Base-by-base conservation (phyloP, 2,113 vertebrate species). In the Microcebus ravelobensis region DNA sequence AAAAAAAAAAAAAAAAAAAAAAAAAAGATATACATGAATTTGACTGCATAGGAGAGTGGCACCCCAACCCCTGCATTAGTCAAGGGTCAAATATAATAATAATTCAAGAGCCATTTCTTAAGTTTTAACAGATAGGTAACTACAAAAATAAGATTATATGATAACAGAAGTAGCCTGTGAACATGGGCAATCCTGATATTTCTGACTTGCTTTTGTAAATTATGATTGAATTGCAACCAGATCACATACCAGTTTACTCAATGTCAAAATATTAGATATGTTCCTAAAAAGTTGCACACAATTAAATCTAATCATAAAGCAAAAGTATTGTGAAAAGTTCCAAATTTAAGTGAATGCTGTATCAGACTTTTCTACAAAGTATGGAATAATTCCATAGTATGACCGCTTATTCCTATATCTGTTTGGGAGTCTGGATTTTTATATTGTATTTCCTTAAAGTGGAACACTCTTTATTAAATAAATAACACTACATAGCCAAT, bases 371-470 rank as follows among this genome's bases (percentile, higher is more conserved):
- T 71, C 57, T 81, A 48, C 71, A 90, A 85, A 81, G 6, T 67
- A 74, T 42, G 74, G 29, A 92, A 55, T 52, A n/a, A 77, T 68
- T 94, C 42, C 70, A 8, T 79, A 68, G 5, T 29, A 52, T 68
- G 2, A 89, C 57, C 25, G 34, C 61, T 92, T 68, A 79, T 4
- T 84, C 81, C 74, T 50, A 88, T 29, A 68, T 17, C 12, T 90
- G 18, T 80, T 94, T 77, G 67, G 17, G 25, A 90, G 14, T 81
- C 15, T 95, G 21, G 17, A n/a, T 50, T 94, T 95, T 93, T 84
- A 48, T 21, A 84, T 29, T 83, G 6, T 7, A 71, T 81, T 87
- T 95, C 61, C 36, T 48, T 77, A 61, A 79, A 91, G 17, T 65
- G 15, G 36, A 87, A 79, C 1, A 92, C 2, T 87, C 31, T 48